phyloP scores from a whole-genome alignment of 2,113 vertebrate genomes.

The Hydrolagus affinis region DNA sequence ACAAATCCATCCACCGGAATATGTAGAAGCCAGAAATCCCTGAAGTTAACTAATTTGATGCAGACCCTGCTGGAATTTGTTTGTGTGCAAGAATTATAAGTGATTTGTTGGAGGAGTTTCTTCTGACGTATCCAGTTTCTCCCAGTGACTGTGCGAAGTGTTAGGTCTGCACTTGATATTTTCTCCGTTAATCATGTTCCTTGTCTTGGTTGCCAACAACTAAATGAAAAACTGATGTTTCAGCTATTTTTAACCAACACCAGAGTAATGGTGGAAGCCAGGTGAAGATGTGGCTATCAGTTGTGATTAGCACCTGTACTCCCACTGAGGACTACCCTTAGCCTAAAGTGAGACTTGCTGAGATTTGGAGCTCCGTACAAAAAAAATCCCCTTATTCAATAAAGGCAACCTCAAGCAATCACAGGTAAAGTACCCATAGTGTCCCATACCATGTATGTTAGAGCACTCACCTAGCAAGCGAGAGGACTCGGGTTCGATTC shows the following conservation, averaged over 20 bases:
- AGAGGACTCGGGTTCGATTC: too few species aligned
- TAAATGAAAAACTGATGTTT: background rate
- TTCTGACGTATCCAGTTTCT: background rate
- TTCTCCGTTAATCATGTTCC: background rate
- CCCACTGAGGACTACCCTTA: background rate
- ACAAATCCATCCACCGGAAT: too few species aligned
- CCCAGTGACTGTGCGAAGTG: slow-evolving; percentile 12
- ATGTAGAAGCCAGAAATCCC: background rate
- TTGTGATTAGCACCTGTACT: background rate
- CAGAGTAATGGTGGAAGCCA: background rate
- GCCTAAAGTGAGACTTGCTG: background rate
- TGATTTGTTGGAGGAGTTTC: slow-evolving; percentile 23
- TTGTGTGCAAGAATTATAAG: slow-evolving; percentile 19
- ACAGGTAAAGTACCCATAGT: too few species aligned
- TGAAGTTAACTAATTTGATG: slow-evolving; percentile 27
- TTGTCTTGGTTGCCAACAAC: background rate
- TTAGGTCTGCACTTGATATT: background rate
- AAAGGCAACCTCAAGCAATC: too few species aligned
- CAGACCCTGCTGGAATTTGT: slow-evolving; percentile 28
- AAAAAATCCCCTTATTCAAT: too few species aligned
- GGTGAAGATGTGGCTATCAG: background rate
- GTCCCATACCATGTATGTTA: too few species aligned
- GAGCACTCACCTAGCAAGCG: too few species aligned
- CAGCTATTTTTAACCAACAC: background rate
- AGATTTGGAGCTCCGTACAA: too few species aligned